Base-by-base conservation (phyloP, 1,140 invertebrate species). In the Homalodisca vitripennis region DNA sequence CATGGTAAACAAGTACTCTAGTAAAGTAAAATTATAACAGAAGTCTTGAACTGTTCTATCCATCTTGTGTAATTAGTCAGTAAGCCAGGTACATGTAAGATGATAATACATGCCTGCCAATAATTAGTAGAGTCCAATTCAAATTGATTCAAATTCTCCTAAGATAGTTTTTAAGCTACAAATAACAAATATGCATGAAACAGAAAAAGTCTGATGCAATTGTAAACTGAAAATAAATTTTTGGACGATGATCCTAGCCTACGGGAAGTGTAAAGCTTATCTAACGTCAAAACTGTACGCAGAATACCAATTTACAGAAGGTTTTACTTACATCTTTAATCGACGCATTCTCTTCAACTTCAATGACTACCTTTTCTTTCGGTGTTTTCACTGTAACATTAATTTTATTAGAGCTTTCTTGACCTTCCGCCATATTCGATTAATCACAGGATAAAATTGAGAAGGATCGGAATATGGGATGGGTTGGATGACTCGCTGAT, bases 371-470 rank as follows among this genome's bases (percentile, higher is more conserved):
- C 80, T 93, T 94, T 81, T 97, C 94, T 85, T 97, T 98, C 34
- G 95, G 91, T 71, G 95, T 98, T 91, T 98, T 98, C 67, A 98
- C 92, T 76, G 90, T 93, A 78, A 98, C 86, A 75, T 87, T 94
- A 79, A 98, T 92, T 81, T 84, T 86, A 75, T 83, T 86, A 55
- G 75, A 75, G 73, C 67, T 72, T 65, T 79, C 77, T 71, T 80
- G 78, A 68, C 70, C 74, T 76, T 80, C 81, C 71, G 80, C 80
- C 80, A 81, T 81, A 72, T 73, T 77, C n/a, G 55, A 60, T 20
- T 14, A 53, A 53, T 22, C 48, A 41, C 34, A 10, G 34, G 17
- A 41, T 41, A 10, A 10, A 41, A 17, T 41, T 10, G 17, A 41
- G 6, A 10, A 10, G 34, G 6, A 41, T 41, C 34, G 17, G 34